A percentile compares a stretch with the other conserved stretches of the same genome.
Evolutionary conservation across 2,113 vertebrate species (phyloP).

Genomic region (Malurus cyaneus): DNA sequence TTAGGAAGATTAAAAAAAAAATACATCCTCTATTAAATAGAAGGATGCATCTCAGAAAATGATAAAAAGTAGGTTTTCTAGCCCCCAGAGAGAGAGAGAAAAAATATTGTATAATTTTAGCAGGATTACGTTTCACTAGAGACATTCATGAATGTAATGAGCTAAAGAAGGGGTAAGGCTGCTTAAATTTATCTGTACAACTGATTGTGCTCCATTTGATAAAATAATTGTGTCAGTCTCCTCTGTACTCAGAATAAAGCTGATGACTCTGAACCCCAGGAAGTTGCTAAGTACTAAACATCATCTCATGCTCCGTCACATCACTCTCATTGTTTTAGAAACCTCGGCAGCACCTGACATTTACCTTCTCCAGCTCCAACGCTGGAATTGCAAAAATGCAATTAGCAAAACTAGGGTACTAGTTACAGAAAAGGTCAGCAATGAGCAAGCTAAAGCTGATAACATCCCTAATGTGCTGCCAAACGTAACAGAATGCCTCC

Average conservation of each 20-base stretch:
- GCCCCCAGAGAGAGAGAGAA: background rate
- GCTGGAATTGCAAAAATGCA: conserved; percentile 42
- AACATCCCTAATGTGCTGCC: conserved; percentile 52
- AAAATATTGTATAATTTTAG: background rate
- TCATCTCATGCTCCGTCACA: conserved; percentile 7
- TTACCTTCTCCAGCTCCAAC: conserved; percentile 28
- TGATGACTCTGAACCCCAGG: background rate
- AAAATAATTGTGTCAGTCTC: conserved; percentile 27
- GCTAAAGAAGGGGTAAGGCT: conserved; percentile 11
- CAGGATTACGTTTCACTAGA: conserved; percentile 25
- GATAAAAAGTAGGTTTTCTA: conserved; percentile 9
- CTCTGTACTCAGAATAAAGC: background rate
- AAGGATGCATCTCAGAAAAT: background rate
- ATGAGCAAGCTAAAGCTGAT: conserved; percentile 43
- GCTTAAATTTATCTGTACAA: conserved; percentile 19
- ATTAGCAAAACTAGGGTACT: conserved; percentile 22
- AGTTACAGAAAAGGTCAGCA: conserved; percentile 52
- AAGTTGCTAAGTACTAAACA: conserved; percentile 1
- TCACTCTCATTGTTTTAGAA: conserved; percentile 1
- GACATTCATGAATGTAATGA: background rate
- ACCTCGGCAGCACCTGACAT: conserved; percentile 22
- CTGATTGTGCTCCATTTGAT: background rate
- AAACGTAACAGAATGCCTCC: conserved; percentile 36
- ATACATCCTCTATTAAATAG: background rate
- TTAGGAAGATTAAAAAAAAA: background rate